Conservation (phyloP, 2,888 invertebrate species). For the Gnatocerus cornutus region DNA sequence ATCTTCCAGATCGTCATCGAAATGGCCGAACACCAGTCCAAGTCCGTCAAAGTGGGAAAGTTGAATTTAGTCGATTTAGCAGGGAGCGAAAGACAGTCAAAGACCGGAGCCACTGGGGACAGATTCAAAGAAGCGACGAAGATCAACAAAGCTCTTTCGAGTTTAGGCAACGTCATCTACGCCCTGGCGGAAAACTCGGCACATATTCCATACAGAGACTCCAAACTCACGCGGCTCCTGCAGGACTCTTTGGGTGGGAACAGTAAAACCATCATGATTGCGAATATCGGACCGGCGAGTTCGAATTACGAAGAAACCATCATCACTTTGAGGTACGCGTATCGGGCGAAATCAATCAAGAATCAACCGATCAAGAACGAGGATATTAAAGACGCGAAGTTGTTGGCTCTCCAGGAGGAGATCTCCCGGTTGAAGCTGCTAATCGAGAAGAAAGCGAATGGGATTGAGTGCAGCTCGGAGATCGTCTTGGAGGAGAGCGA, state of each 20-base stretch:
- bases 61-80: slow-evolving; percentile 98
- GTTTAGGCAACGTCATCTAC: slow-evolving; percentile 98
- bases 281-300: slow-evolving; percentile 97
- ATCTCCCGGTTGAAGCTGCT: slow-evolving; percentile 78
- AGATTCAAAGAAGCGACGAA: slow-evolving; percentile 96
- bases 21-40: slow-evolving; percentile 84
- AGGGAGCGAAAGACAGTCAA: slow-evolving; percentile 97
- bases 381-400: slow-evolving; percentile 98
- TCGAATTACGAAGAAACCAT: slow-evolving; percentile 99
- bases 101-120: slow-evolving; percentile 96
- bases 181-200: slow-evolving; percentile 95
- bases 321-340: slow-evolving; percentile 95
- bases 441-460: slow-evolving; percentile 66
- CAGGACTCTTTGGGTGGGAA: slow-evolving; percentile 97
- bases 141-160: slow-evolving; percentile 96
- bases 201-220: slow-evolving; percentile 98
- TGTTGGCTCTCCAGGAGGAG: slow-evolving; percentile 94
- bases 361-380: slow-evolving; percentile 99
- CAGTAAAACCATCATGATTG: slow-evolving; percentile 99
- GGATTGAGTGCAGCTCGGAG: slow-evolving; percentile 67
- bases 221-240: slow-evolving; percentile 94
- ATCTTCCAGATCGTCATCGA: slow-evolving; percentile 99
- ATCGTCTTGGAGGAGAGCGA: slow-evolving; percentile 55
- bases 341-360: slow-evolving; percentile 98
- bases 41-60: slow-evolving; percentile 86